Evolutionary conservation across 23 tunicate species (phyloP), one percentile per base, ranked within the genome.

Genomic region (Ciona savignyi): DNA sequence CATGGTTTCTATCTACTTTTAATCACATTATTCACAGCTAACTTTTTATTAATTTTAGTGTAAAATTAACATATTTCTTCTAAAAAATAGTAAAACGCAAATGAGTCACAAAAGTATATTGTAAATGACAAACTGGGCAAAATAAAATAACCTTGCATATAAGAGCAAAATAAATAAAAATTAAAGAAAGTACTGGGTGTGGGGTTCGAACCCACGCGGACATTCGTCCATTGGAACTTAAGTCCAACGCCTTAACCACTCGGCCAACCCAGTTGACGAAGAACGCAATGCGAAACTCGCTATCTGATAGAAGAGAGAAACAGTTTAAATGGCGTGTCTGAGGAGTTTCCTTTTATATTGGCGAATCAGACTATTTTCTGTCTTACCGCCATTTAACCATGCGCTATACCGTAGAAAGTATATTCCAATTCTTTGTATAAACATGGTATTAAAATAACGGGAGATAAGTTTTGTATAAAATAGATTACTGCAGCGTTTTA

Each of bases 201-300:
- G 97, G 97, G 97, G 97, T 90, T 90, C 97, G 97, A 90, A 90
- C 97, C 97, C 97, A 90, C 97, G 97, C 97, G 97, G 97, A 90
- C 97, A 90, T 83, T 70, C 81, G 89, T 90, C 97, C 97, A 90
- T 90, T 90, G 97, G 97, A 90, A 90, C 97, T 90, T 90, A 90
- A 90, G 97, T 90, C 97, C 97, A 90, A 88, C 96, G 96, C 96
- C 96, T 88, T 88, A 88, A 88, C 96, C 96, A 88, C 96, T 88
- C 96, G 96, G 96, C 96, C 96, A 88, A 88, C 96, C 96, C 96
- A 88, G 96, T 88, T 31, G 86, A 67, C 70, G 28, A 25, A 34
- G 15, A 35, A 65, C 25, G 63, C 1, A 3, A 73, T 51, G 66
- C 73, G 73, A 48, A 26, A 72, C 64, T 1, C 3, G 76, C 23